Evolutionary conservation across 2,888 invertebrate genomes (phyloP).

Genomic region (Athripsodes cinereus): DNA sequence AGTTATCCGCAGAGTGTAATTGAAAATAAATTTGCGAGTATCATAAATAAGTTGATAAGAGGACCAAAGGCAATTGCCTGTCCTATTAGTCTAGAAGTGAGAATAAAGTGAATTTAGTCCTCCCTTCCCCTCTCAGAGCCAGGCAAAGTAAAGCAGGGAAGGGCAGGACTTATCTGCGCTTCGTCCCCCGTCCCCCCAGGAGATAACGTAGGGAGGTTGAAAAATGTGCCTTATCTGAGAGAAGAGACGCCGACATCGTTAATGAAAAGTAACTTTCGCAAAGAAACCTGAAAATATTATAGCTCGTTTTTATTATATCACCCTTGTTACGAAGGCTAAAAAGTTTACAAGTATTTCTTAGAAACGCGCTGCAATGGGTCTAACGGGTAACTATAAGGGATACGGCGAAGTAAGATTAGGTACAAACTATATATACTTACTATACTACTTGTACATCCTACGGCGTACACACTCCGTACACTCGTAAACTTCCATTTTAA

Average conservation of each 20-base stretch:
- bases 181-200: not conserved
- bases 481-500: conserved; percentile 1
- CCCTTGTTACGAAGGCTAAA: not conserved
- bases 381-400: no score
- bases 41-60: conserved; percentile 1
- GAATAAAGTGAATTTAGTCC: conserved; percentile 4
- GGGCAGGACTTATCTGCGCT: not conserved
- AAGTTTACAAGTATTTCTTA: not conserved
- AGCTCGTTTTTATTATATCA: not conserved
- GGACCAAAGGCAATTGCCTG: conserved; percentile 1
- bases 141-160: no score
- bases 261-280: conserved; percentile 8
- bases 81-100: conserved; percentile 1
- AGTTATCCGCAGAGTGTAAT: not conserved
- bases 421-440: not conserved
- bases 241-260: conserved; percentile 8
- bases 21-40: conserved; percentile 2
- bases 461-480: not conserved
- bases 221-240: conserved; percentile 9
- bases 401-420: not conserved
- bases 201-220: conserved; percentile 6
- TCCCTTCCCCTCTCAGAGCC: not conserved
- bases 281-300: conserved; percentile 8
- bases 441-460: not conserved
- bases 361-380: no score